Evolutionary conservation across 2,113 vertebrate species (phyloP).

Genomic region (Prunella fulvescens): DNA sequence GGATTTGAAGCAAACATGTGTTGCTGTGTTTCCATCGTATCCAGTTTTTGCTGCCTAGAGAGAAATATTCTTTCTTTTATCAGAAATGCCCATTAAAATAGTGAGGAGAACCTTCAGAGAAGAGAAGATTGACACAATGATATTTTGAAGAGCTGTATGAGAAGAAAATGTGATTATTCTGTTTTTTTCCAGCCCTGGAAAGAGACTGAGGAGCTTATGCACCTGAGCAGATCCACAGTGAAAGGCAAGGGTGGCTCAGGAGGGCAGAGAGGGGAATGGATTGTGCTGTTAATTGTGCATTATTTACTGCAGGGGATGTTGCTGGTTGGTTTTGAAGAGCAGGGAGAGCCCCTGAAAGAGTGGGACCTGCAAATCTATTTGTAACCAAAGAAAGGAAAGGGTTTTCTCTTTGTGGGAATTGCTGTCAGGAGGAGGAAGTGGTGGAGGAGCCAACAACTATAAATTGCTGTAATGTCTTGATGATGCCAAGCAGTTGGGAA

Average conservation of each 20-base stretch:
- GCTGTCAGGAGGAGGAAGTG: neutral
- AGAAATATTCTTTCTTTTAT: neutral
- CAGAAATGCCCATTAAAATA: neutral
- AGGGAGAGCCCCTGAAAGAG: neutral
- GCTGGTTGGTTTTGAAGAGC: neutral
- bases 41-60: neutral
- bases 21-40: neutral
- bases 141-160: neutral
- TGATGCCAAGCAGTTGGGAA: neutral
- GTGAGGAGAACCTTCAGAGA: neutral
- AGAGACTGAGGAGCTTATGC: neutral
- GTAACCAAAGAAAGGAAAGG: neutral
- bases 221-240: neutral
- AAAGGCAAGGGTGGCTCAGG: neutral
- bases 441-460: neutral
- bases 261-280: neutral
- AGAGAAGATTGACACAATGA: neutral
- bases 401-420: neutral
- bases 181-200: neutral
- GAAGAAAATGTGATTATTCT: neutral
- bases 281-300: neutral
- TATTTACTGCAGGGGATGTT: neutral
- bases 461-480: neutral
- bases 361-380: neutral
- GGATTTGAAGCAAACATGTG: constrained; percentile 75